A percentile compares a stretch with the other conserved stretches of the same genome.
These are phyloP conservation scores for Diploptera punctata DNA, from an alignment of 2,888 invertebrate species.

Conservation along the genomic window DNA sequence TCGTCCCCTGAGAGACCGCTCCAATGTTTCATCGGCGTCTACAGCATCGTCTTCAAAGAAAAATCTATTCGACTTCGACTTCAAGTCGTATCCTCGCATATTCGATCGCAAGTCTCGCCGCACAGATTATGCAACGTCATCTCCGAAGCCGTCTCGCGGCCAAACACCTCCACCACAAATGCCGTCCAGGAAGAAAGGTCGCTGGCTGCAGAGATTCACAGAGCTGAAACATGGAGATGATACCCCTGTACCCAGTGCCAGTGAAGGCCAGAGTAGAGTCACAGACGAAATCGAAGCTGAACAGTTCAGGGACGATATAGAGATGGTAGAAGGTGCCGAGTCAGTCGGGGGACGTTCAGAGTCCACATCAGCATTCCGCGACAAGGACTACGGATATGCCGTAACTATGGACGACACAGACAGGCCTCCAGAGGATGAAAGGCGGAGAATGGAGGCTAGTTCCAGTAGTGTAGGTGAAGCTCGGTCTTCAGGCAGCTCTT, in stretches of 20 bases:
- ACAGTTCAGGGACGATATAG: conserved; percentile 38
- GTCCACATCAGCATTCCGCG: conserved; percentile 39
- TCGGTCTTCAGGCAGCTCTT: conserved; percentile 67
- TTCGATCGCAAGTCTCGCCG: conserved; percentile 55
- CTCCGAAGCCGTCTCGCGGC: conserved; percentile 56
- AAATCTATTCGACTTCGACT: conserved; percentile 72
- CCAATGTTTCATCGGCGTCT: conserved; percentile 45
- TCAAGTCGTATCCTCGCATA: conserved; percentile 80
- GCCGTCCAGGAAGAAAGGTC: conserved; percentile 61
- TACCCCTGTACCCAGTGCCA: conserved; percentile 24
- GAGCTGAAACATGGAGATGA: conserved; percentile 51
- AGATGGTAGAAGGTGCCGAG: conserved; percentile 1
- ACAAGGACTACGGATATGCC: conserved; percentile 42
- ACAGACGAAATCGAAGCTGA: conserved; percentile 36
- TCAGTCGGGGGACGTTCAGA: conserved; percentile 31
- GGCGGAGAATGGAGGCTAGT: background rate
- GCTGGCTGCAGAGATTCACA: conserved; percentile 57
- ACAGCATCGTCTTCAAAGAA: conserved; percentile 62
- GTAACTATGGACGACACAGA: conserved; percentile 9
- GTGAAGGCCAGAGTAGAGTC: conserved; percentile 38
- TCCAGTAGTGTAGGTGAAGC: conserved; percentile 47
- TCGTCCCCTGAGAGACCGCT: conserved; percentile 40
- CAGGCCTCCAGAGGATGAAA: background rate
- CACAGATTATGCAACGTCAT: conserved; percentile 58
- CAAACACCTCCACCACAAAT: conserved; percentile 68